Conservation (phyloP, 1,140 invertebrate species). For the Venustaconcha ellipsiformis region DNA sequence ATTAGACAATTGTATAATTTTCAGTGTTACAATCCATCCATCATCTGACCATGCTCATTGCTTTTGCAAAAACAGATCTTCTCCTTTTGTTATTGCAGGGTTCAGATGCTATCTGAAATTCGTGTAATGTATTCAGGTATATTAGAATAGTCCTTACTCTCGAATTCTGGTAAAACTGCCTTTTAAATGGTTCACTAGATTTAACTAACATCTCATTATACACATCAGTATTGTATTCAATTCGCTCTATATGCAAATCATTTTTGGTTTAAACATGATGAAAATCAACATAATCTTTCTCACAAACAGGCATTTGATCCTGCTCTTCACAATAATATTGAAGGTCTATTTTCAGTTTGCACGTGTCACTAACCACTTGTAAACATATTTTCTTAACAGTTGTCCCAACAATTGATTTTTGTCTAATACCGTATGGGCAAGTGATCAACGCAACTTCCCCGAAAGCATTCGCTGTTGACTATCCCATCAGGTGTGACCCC, state of each 20-base stretch:
- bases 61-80: conserved; percentile 5
- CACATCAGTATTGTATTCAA: conserved; percentile 3
- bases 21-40: conserved; percentile 9
- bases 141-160: conserved; percentile 4
- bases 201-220: background rate
- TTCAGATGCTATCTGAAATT: too few relatives aligned
- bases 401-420: background rate
- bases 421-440: conserved; percentile 8
- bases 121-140: background rate
- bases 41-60: conserved; percentile 3
- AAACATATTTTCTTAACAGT: too few relatives aligned
- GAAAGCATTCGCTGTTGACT: background rate
- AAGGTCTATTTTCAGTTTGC: too few relatives aligned
- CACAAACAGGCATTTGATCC: background rate
- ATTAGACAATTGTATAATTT: conserved; percentile 10
- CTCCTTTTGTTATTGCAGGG: background rate
- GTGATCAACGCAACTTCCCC: background rate
- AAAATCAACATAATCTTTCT: conserved; percentile 4
- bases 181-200: background rate
- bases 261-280: conserved; percentile 9
- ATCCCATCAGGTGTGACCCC: conserved; percentile 1
- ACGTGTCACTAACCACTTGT: background rate
- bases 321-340: conserved; percentile 9
- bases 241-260: conserved; percentile 2
- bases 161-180: conserved; percentile 13